phyloP scores from a whole-genome alignment of 2,797 vertebrate species.

The Lycodopsis pacificus region DNA sequence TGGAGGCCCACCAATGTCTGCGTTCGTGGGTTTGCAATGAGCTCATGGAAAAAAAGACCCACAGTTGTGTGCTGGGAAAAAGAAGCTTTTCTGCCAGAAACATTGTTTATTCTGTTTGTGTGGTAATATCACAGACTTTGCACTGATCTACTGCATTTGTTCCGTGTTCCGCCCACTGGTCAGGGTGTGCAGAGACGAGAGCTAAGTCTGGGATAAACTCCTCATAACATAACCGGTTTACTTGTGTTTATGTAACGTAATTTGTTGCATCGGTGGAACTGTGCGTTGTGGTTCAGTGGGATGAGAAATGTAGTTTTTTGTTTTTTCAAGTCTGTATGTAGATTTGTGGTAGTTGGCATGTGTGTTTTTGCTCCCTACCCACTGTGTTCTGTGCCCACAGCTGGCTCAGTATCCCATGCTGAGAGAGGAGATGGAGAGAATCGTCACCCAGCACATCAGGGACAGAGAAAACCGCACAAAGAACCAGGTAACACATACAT shows the following conservation, averaged over 20 bases:
- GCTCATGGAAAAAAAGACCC: constrained; percentile 81
- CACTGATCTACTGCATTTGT: constrained; percentile 62
- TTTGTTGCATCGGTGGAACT: constrained; percentile 59
- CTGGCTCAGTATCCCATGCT: constrained; percentile 96
- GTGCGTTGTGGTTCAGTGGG: constrained; percentile 64
- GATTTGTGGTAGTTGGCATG: constrained; percentile 17
- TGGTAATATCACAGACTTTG: constrained; percentile 76
- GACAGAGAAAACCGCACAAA: constrained; percentile 96
- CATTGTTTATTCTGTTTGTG: constrained; percentile 75
- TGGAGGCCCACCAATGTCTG: constrained; percentile 75
- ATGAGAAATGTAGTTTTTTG: constrained; percentile 27
- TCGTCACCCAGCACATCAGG: constrained; percentile 97
- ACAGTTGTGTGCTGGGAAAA: constrained; percentile 77
- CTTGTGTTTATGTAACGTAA: constrained; percentile 50
- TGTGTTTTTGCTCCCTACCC: constrained; percentile 63
- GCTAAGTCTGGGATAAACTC: constrained; percentile 65
- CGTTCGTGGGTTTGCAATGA: constrained; percentile 77
- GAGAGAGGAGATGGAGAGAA: constrained; percentile 98
- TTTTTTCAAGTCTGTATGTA: constrained; percentile 31
- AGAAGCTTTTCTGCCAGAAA: constrained; percentile 71
- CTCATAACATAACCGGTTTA: constrained; percentile 43
- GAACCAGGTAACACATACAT: constrained; percentile 86
- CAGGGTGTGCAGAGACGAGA: constrained; percentile 36
- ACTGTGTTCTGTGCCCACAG: constrained; percentile 83
- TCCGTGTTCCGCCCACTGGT: constrained; percentile 21